Evolutionary conservation across 2,888 invertebrate species (phyloP), one percentile per base, ranked within the genome.

Genomic region (Teleogryllus oceanicus): DNA sequence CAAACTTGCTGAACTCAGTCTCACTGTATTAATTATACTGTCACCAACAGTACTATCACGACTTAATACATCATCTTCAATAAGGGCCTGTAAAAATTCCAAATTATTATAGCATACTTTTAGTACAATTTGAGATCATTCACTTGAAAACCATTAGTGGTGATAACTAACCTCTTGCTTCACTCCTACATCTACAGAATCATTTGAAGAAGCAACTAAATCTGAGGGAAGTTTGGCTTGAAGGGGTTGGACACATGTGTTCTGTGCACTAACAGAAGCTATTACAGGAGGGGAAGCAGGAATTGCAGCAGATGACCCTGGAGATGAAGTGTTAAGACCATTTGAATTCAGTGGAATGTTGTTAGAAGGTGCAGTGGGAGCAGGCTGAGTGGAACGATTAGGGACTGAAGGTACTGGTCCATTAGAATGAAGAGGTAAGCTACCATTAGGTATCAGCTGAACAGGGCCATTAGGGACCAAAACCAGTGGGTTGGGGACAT

Each of bases 1-100:
- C 74, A 90, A 86, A 83, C 90, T 90, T 37, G 89, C 88, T 49
- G 90, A 89, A 83, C 91, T 90, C 49, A 90, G 84, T 80, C 89
- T 86, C 49, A 89, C 89, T 49, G 88, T 86, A 62, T 85, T 86
- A 51, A 81, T 78, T n/a, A 80, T 81, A 13, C 77, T 78, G 49
- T 81, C 82, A 18, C 78, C 79, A 5, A 80, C 80, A 74, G 62
- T n/a, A n/a, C 80, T 77, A 20, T 80, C 80, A 49, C 76, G 74
- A 24, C 78, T 78, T 37, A 78, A 18, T 62, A 16, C 37, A 20
- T 80, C 80, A 37, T 80, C 80, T 76, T 80, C 80, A 49, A 49
- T 78, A 37, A 49, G 49, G n/a, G 37, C 16, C 74, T 74, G 75
- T 16, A 62, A 13, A 13, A 62, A 62, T 62, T 5, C 13, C 13